phyloP scores from a whole-genome alignment of 2,797 vertebrate genomes.

The Lepilemur septentrionalis region DNA sequence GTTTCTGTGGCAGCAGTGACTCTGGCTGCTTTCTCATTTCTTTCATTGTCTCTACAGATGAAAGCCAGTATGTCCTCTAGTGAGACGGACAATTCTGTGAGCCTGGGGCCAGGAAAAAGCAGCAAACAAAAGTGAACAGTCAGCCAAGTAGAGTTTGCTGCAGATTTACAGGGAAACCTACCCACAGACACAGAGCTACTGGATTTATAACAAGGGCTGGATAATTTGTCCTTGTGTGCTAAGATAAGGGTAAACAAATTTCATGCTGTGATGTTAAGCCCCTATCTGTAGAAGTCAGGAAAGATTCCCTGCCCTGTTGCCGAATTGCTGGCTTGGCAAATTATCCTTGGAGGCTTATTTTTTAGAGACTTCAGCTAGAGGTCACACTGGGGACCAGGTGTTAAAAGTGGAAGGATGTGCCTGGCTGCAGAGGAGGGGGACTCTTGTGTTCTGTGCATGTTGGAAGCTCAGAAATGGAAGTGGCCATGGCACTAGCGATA shows the following conservation, averaged over 20 bases:
- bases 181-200: background rate
- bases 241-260: conserved; percentile 72
- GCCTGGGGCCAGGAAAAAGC: background rate
- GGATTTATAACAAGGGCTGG: conserved; percentile 49
- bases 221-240: conserved; percentile 58
- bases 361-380: background rate
- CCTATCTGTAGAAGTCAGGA: conserved; percentile 52
- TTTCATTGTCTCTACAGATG: background rate
- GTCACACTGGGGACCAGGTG: background rate
- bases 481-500: accelerated
- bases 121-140: conserved; percentile 2
- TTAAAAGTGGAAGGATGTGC: background rate
- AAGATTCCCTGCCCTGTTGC: background rate
- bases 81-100: background rate
- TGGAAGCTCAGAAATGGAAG: background rate
- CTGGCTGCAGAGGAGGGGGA: background rate
- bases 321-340: background rate
- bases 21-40: background rate
- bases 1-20: background rate
- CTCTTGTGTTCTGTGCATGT: accelerated
- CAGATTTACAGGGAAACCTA: conserved; percentile 51
- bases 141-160: background rate
- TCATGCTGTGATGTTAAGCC: conserved; percentile 34
- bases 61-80: background rate
- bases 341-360: background rate